Percentiles rank a stretch among this genome's conserved stretches.
Evolutionary conservation across 1,140 invertebrate genomes (phyloP).

Genomic region (Leptinotarsa texana): DNA sequence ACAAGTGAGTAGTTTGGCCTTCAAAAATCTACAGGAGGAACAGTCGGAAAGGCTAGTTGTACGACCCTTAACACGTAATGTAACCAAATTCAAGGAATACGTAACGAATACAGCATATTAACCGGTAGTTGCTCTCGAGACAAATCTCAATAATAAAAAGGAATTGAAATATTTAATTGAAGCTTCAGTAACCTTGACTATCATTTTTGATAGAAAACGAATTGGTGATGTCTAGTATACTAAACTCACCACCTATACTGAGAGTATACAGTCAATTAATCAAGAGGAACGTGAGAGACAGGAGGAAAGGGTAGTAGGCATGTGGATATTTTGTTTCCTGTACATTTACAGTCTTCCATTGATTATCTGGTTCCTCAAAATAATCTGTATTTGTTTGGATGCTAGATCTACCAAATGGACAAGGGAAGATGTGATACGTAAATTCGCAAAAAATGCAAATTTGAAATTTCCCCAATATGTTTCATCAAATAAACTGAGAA

Average conservation of each 20-base stretch:
- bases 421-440: slow-evolving; percentile 43
- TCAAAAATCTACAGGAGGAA: too few species aligned
- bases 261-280: background rate
- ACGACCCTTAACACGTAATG: slow-evolving; percentile 37
- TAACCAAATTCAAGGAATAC: slow-evolving; percentile 38
- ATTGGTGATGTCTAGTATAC: slow-evolving; percentile 44
- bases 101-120: slow-evolving; percentile 28
- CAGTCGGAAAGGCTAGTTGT: slow-evolving; percentile 35
- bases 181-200: slow-evolving; percentile 32
- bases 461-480: slow-evolving; percentile 42
- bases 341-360: background rate
- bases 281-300: background rate
- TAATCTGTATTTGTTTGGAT: background rate
- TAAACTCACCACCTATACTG: slow-evolving; percentile 13
- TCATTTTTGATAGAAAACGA: slow-evolving; percentile 42
- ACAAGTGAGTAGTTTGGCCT: too few species aligned
- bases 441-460: slow-evolving; percentile 42
- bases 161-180: slow-evolving; percentile 36
- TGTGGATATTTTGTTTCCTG: background rate
- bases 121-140: slow-evolving; percentile 17
- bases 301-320: background rate
- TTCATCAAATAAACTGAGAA: slow-evolving; percentile 43
- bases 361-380: background rate
- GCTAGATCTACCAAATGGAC: background rate
- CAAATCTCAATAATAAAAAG: slow-evolving; percentile 24